Percentiles rank a stretch among this genome's conserved stretches.
phyloP scores from a whole-genome alignment of 2,797 vertebrate genomes.

The Myripristis murdjan region DNA sequence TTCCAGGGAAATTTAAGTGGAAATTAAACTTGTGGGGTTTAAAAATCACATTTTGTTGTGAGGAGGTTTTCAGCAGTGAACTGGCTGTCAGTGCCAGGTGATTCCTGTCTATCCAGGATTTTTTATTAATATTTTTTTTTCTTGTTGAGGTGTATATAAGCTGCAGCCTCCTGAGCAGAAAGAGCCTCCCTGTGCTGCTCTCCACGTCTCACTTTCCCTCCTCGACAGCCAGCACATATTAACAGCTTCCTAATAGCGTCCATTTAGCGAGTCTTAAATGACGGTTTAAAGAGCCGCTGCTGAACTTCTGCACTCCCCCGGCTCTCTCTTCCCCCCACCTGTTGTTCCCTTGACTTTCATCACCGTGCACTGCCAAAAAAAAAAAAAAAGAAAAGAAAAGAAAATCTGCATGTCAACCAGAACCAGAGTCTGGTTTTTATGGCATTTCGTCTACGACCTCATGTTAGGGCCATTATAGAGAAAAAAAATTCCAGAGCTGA shows the following conservation, averaged over 20 bases:
- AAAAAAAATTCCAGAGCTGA: too few relatives aligned
- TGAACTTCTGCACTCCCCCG: constrained; percentile 1
- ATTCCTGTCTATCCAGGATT: neutral
- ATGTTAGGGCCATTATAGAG: too few relatives aligned
- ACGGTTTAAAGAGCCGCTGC: constrained; percentile 8
- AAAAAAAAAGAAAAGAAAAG: too few relatives aligned
- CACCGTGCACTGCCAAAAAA: too few relatives aligned
- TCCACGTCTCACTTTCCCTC: constrained; percentile 2
- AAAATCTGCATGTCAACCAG: too few relatives aligned
- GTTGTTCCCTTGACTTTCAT: constrained; percentile 61
- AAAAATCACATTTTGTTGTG: too few relatives aligned
- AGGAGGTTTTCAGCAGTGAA: too few relatives aligned
- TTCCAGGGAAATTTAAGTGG: too few relatives aligned
- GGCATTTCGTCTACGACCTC: too few relatives aligned
- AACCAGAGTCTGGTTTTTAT: too few relatives aligned
- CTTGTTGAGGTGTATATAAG: neutral
- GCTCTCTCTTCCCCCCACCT: constrained; percentile 54
- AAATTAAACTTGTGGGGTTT: too few relatives aligned
- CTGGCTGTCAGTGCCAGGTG: neutral
- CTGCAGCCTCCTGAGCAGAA: neutral
- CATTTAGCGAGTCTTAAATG: constrained; percentile 41
- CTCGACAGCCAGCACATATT: constrained; percentile 2
- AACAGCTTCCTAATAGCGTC: constrained; percentile 37
- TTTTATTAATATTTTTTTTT: neutral
- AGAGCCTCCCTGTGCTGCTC: too few relatives aligned